phyloP scores from a whole-genome alignment of 2,888 invertebrate genomes.

The Ormyrus labotus region DNA sequence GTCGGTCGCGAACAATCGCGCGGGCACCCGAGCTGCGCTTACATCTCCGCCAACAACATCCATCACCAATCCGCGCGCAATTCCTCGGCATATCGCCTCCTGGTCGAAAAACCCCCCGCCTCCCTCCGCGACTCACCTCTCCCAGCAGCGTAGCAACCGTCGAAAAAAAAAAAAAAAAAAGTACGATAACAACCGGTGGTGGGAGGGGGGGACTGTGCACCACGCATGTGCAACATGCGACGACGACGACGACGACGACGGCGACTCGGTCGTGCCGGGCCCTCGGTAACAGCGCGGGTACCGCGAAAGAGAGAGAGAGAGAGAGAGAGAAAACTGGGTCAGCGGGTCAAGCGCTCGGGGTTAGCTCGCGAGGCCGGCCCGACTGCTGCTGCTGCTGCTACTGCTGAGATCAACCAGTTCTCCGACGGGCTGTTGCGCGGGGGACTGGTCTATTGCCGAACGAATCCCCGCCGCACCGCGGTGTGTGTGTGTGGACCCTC shows the following conservation, averaged over 20 bases:
- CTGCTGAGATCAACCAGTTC: conserved; percentile 7
- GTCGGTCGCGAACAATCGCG: no score
- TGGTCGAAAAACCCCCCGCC: no score
- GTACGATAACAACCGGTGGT: background rate
- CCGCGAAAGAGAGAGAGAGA: no score
- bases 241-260: background rate
- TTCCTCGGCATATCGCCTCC: no score
- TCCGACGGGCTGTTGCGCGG: conserved; percentile 13
- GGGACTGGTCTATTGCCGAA: background rate
- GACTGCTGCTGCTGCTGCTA: background rate
- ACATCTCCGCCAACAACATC: no score
- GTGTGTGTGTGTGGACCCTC: background rate
- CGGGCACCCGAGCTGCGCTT: no score
- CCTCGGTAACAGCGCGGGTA: conserved; percentile 23
- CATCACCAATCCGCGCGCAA: no score
- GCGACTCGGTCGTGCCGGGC: background rate
- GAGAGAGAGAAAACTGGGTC: conserved; percentile 39
- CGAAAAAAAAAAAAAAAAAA: background rate
- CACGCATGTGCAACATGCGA: background rate
- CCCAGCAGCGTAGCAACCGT: no score
- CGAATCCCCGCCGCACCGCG: no score
- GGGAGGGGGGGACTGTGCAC: background rate
- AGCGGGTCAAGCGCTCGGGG: conserved; percentile 57
- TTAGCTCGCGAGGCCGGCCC: conserved; percentile 23
- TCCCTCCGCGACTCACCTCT: no score